Evolutionary conservation across 1,140 invertebrate genomes (phyloP), one percentile per base, ranked within the genome.

Genomic region (Ips typographus): DNA sequence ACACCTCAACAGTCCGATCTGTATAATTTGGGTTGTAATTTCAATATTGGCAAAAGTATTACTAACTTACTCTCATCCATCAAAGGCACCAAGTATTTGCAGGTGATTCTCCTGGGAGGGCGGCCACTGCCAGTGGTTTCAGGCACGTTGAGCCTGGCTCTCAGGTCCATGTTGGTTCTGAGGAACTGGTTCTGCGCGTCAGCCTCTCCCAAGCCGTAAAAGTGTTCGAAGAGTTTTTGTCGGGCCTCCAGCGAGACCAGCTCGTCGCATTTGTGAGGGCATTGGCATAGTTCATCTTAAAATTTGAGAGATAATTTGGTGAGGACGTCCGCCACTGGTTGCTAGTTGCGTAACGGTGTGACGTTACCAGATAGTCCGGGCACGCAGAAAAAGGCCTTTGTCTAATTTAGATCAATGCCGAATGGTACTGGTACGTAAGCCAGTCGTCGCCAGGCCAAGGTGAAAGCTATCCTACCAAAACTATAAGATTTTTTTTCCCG

Each of bases 191-290:
- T 83, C 73, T 84, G 82, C 66, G 72, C 51, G 44, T 80, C 77
- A 40, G 82, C 79, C 65, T 83, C 82, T 8, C 77, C 79, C 40
- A 85, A 73, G 56, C 78, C 80, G 67, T 81, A 82, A 72, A 85
- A 85, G 59, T 83, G 80, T 51, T 77, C 72, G 73, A 84, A 84
- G 2, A 85, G 77, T 5, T 75, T 73, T 42, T 80, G 77, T 52
- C 82, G 75, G 4, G 79, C 76, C 55, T 81, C 80, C 51, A 75
- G 68, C 6, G 83, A 80, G 39, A 85, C 80, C 65, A 81, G 77
- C 56, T 82, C 80, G 55, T 81, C 81, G 74, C 84, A 85, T 79
- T 82, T 83, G 77, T 85, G 84, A 4, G 83, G 83, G 70, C 84
- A 85, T 53, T 82, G 79, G 73, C 84, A 85, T 38, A 85, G 71